These are phyloP conservation scores for Pseudocheirus occidentalis DNA, from an alignment of 2,797 vertebrate species.

Conservation along the genomic window DNA sequence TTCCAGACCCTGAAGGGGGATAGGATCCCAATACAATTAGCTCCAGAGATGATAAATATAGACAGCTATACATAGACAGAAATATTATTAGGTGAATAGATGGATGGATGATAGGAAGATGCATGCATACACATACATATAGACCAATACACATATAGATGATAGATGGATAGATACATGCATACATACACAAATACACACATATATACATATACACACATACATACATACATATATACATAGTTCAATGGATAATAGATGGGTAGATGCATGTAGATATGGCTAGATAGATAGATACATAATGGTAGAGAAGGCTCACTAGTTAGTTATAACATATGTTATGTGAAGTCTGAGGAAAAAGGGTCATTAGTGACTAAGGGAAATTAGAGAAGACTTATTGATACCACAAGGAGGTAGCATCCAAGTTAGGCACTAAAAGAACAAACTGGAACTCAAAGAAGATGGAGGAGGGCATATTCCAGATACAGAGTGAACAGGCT, in stretches of 20 bases:
- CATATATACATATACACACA: too few species aligned
- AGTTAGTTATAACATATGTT: not conserved
- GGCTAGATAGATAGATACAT: not conserved
- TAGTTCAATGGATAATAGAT: too few species aligned
- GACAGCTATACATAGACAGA: not conserved
- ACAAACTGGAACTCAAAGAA: not conserved
- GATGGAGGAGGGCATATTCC: not conserved
- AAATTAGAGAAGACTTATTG: not conserved
- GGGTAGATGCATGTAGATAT: too few species aligned
- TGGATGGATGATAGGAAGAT: not conserved
- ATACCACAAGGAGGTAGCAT: not conserved
- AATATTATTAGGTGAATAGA: not conserved
- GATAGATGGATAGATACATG: too few species aligned
- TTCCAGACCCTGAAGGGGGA: not conserved
- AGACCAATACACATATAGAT: not conserved
- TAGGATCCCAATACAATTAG: not conserved
- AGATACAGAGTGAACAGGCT: not conserved
- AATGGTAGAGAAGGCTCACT: not conserved
- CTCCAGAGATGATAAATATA: not conserved
- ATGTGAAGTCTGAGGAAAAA: not conserved
- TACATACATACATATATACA: too few species aligned
- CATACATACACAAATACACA: too few species aligned
- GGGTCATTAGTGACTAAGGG: not conserved
- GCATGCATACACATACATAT: not conserved
- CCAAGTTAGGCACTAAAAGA: not conserved